Evolutionary conservation across 2,797 vertebrate species (phyloP), one percentile per base, ranked within the genome.

Genomic region (Erethizon dorsatum): DNA sequence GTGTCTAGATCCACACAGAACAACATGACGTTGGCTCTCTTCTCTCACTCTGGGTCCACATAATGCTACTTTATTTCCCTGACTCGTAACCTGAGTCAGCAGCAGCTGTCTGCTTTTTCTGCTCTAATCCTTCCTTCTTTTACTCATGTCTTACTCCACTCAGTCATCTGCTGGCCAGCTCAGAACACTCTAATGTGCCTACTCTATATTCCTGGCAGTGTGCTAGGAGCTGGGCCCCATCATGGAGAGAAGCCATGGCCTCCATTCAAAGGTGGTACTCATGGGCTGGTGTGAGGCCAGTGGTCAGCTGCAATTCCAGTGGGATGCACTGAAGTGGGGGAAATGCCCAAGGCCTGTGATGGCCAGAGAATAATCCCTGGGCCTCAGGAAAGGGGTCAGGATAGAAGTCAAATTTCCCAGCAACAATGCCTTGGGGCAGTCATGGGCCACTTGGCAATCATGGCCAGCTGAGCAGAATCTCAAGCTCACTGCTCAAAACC

Each of bases 11-110:
- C n/a, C 88, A 78, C 57, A 15, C 6, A 56, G 13, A 63, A 37
- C 57, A 52, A 12, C 18, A 22, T 10, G 31, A 13, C 8, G 0
- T 18, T 0, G 1, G 5, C 31, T 61, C 0, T 56, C 47, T 82
- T 20, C 79, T 82, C 41, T 88, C 22, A 4, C n/a, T 54, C 54
- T 6, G 6, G 15, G 28, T 47, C 77, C 1, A 0, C 84, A 26
- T 15, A 10, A 8, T 24, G 56, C 15, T 6, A 6, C 33, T 87
- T 54, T 59, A 24, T n/a, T 54, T 82, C n/a, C 63, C 57, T 0
- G 4, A 61, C 6, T 79, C 1, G 0, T 3, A 28, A 28, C 28
- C 6, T 41, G 22, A 5, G 15, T 41, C 15, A 20, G 80, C 12
- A 71, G 15, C 13, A 67, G 11, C 37, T 67, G 0, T 83, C 59